Percentiles rank a stretch among this genome's conserved stretches.
Conservation (phyloP, 2,113 vertebrate species). For the Prochilodus magdalenae region DNA sequence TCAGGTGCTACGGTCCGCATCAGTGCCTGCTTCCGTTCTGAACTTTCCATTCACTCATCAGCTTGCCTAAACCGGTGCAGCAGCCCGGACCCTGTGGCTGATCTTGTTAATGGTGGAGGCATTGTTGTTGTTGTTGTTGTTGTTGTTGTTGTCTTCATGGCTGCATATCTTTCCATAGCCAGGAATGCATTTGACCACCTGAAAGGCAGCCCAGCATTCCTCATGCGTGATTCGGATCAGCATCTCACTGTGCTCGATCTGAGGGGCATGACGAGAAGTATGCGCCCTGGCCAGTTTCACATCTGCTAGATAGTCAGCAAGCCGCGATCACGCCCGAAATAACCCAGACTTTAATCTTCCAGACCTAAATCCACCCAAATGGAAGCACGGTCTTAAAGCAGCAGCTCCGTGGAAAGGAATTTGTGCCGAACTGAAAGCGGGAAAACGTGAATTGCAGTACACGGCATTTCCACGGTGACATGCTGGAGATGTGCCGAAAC, state of each 20-base stretch:
- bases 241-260: not conserved
- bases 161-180: not conserved
- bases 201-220: not conserved
- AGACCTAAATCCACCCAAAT: not conserved
- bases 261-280: not conserved
- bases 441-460: no score
- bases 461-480: no score
- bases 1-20: not conserved
- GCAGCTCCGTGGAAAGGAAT: no score
- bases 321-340: not conserved
- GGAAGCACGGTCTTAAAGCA: no score
- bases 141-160: not conserved
- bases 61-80: no score
- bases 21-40: no score
- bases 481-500: no score
- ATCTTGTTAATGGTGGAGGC: no score
- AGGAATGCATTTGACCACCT: not conserved
- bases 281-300: not conserved
- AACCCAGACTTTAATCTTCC: no score
- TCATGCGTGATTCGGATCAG: not conserved
- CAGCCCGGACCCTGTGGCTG: no score
- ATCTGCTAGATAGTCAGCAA: not conserved
- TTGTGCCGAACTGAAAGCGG: no score
- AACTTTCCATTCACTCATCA: not conserved
- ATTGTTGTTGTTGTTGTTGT: not conserved